Percentiles rank a stretch among this genome's conserved stretches.
Conservation (phyloP, 2,888 invertebrate genomes). For the Drosophila cognata region DNA sequence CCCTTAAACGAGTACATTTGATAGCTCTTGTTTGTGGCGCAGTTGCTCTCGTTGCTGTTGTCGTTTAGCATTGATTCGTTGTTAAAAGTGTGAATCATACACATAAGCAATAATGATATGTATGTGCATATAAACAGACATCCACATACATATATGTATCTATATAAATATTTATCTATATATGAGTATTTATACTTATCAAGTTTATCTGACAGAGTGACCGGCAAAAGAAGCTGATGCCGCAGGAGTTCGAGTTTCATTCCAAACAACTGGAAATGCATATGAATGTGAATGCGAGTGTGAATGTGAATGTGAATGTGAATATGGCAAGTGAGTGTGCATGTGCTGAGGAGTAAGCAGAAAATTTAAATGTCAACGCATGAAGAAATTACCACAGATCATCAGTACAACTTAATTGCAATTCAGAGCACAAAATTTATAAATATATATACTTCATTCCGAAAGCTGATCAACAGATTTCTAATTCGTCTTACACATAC, state of each 20-base stretch:
- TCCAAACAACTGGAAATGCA: slow-evolving; percentile 22
- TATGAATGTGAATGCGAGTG: neutral
- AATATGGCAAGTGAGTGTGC: neutral
- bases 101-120: neutral
- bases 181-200: slow-evolving; percentile 17
- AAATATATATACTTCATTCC: neutral
- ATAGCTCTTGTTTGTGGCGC: slow-evolving; percentile 13
- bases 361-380: neutral
- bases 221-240: slow-evolving; percentile 33
- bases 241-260: slow-evolving; percentile 30
- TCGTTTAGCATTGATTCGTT: neutral
- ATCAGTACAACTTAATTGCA: neutral
- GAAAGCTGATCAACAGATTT: neutral
- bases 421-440: slow-evolving; percentile 1
- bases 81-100: slow-evolving; percentile 4
- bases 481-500: neutral
- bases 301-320: neutral
- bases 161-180: neutral
- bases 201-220: slow-evolving; percentile 14
- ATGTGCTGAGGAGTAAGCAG: slow-evolving; percentile 3
- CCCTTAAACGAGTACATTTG: slow-evolving; percentile 26
- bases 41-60: slow-evolving; percentile 11
- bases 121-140: neutral
- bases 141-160: neutral
- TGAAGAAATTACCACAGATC: neutral